Percentiles rank a stretch among this genome's conserved stretches.
Evolutionary conservation across 2,888 invertebrate genomes (phyloP).

Genomic region (Mayetiola destructor): DNA sequence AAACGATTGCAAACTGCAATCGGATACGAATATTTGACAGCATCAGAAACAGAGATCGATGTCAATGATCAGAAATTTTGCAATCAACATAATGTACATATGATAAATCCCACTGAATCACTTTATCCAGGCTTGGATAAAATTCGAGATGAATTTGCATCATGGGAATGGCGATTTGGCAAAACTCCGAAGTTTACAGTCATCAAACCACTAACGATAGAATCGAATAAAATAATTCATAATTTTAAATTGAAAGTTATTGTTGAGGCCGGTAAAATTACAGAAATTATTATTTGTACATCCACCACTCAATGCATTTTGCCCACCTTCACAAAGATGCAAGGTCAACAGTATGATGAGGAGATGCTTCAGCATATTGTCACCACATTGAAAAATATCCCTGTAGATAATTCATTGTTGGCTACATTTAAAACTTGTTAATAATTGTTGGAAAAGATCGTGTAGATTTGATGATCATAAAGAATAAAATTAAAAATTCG

Average conservation of each 20-base stretch:
- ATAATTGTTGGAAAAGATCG: too few species aligned
- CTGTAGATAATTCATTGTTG: conserved; percentile 33
- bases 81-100: conserved; percentile 70
- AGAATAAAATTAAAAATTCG: too few species aligned
- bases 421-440: too few species aligned
- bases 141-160: conserved; percentile 50
- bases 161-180: conserved; percentile 83
- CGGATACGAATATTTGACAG: conserved; percentile 69
- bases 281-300: conserved; percentile 27
- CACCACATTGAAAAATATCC: conserved; percentile 31
- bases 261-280: conserved; percentile 35
- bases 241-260: conserved; percentile 44
- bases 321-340: conserved; percentile 32
- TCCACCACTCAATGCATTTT: conserved; percentile 28
- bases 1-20: conserved; percentile 61
- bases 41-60: conserved; percentile 50
- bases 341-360: conserved; percentile 30
- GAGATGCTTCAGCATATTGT: conserved; percentile 31
- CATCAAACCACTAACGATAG: conserved; percentile 31
- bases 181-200: conserved; percentile 74
- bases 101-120: conserved; percentile 70
- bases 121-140: conserved; percentile 74
- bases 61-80: conserved; percentile 55
- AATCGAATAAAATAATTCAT: conserved; percentile 38
- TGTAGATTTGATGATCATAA: too few species aligned